Conservation (phyloP, 2,113 vertebrate genomes). For the Seriola aureovittata region DNA sequence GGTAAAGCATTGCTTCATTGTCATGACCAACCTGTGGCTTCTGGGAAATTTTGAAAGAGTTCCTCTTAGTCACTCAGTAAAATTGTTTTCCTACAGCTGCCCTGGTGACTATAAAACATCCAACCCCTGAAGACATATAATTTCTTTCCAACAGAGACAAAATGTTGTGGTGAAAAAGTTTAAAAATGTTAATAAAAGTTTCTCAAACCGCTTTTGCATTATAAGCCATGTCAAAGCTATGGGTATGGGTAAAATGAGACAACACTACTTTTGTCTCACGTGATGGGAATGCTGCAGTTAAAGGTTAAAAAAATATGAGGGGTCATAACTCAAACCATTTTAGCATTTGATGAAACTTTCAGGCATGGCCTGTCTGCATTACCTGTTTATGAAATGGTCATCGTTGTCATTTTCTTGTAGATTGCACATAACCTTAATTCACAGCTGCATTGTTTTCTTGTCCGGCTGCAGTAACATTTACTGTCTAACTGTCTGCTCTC, state of each 20-base stretch:
- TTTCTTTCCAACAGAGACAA: not conserved
- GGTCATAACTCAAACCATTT: too few relatives aligned
- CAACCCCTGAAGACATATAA: not conserved
- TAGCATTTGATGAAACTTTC: not conserved
- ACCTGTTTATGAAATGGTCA: not conserved
- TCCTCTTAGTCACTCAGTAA: not conserved
- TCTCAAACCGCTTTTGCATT: not conserved
- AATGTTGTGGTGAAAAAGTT: not conserved
- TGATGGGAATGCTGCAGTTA: not conserved
- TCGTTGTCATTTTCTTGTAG: not conserved
- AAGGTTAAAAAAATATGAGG: not conserved
- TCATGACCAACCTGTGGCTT: not conserved
- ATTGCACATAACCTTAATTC: not conserved
- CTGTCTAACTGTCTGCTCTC: conserved; percentile 14
- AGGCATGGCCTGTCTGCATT: not conserved
- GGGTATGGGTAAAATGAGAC: not conserved
- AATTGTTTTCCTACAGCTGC: not conserved
- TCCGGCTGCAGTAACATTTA: not conserved
- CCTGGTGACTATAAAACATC: not conserved
- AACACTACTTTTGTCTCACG: too few relatives aligned
- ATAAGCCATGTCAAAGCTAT: too few relatives aligned
- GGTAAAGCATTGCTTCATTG: conserved; percentile 73
- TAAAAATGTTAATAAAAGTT: not conserved
- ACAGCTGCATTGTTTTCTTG: not conserved
- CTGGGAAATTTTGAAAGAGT: not conserved